Evolutionary conservation across 2,797 vertebrate genomes (phyloP).

Genomic region (Tapera naevia): DNA sequence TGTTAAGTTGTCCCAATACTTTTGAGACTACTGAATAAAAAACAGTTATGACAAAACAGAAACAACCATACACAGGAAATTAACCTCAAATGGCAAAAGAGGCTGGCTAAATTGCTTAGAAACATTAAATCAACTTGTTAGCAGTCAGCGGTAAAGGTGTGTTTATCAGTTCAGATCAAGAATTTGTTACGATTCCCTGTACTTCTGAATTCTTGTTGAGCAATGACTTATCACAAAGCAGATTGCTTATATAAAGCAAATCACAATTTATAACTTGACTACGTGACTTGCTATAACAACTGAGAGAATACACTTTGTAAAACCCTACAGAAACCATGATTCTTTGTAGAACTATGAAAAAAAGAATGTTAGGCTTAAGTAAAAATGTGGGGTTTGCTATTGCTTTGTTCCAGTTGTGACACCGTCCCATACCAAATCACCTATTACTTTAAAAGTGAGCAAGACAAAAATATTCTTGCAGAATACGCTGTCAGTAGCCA

Average conservation of each 20-base stretch:
- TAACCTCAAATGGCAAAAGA: background rate
- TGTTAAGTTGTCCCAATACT: background rate
- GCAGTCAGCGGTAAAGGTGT: background rate
- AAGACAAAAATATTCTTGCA: background rate
- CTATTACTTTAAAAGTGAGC: background rate
- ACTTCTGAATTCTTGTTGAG: background rate
- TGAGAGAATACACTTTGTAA: background rate
- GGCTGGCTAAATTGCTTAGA: background rate
- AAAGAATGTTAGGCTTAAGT: background rate
- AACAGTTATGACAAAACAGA: background rate
- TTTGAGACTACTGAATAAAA: background rate
- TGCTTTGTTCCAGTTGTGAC: background rate
- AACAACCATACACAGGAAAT: background rate
- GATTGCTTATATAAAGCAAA: background rate
- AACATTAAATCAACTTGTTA: background rate
- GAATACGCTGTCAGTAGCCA: background rate
- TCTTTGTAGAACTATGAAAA: background rate
- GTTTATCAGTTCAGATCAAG: background rate
- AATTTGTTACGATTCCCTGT: background rate
- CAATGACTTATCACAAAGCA: background rate
- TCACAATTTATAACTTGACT: background rate
- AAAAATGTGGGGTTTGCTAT: rapidly evolving
- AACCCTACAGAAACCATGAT: background rate
- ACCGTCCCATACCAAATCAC: background rate
- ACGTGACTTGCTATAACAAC: background rate